These are phyloP conservation scores for Rhingia rostrata DNA, from an alignment of 2,888 invertebrate species.

Conservation along the genomic window DNA sequence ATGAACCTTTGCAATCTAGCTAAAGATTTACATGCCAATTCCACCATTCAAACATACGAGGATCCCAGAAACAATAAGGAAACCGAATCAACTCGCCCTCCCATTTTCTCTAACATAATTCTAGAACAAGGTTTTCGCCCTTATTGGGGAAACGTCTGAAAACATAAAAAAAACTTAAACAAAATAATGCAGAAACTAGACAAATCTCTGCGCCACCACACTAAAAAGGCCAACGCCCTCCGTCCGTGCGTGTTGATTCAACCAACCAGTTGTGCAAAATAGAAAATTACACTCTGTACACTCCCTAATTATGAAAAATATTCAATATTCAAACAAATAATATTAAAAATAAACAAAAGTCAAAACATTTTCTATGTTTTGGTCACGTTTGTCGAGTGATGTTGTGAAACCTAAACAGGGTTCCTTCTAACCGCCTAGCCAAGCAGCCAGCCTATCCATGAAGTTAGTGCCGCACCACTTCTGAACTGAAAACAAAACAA, in stretches of 20 bases:
- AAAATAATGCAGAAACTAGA: conserved; percentile 2
- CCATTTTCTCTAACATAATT: background rate
- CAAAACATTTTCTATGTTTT: conserved; percentile 59
- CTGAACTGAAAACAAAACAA: background rate
- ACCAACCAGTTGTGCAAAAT: conserved; percentile 33
- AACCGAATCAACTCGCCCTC: background rate
- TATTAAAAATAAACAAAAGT: conserved; percentile 36
- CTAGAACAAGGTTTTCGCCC: conserved; percentile 14
- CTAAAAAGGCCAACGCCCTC: conserved; percentile 25
- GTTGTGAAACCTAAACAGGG: conserved; percentile 66
- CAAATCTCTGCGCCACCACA: background rate
- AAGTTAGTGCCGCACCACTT: conserved; percentile 31
- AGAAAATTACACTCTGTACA: conserved; percentile 22
- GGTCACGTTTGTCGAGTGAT: conserved; percentile 62
- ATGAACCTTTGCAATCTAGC: no score
- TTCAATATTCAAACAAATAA: conserved; percentile 51
- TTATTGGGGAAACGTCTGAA: conserved; percentile 38
- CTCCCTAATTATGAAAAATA: conserved; percentile 52
- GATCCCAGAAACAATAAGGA: background rate
- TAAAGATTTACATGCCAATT: background rate
- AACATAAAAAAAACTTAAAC: background rate
- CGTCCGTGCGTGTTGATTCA: conserved; percentile 5
- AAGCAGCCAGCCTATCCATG: background rate
- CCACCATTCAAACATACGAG: background rate
- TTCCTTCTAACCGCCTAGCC: conserved; percentile 15